phyloP scores from a whole-genome alignment of 30 jellyfish, hydroid and myxozoan species.

The Phacellophora camtschatica region DNA sequence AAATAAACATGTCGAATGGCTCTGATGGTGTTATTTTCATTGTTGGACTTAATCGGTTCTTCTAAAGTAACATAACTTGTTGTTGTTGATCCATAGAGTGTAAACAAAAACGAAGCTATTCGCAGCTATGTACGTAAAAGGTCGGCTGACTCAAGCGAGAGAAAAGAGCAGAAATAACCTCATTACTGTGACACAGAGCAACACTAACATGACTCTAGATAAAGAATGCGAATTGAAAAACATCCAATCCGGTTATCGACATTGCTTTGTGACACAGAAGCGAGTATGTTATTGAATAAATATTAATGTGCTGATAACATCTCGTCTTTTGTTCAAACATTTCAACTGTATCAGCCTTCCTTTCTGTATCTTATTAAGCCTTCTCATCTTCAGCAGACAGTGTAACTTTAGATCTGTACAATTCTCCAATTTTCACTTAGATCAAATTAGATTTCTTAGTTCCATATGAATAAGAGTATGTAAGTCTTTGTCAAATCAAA shows the following conservation, averaged over 20 bases:
- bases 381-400: conserved; percentile 61
- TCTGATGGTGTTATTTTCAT: no score
- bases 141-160: conserved; percentile 45
- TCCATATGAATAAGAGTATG: conserved; percentile 29
- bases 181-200: conserved; percentile 22
- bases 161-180: conserved; percentile 37
- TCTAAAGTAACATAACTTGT: no score
- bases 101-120: no score
- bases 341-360: conserved; percentile 65
- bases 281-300: conserved; percentile 30
- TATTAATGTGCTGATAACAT: conserved; percentile 48
- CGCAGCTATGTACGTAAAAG: conserved; percentile 3
- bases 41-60: no score
- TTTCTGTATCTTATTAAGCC: conserved; percentile 43
- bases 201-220: conserved; percentile 13
- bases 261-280: conserved; percentile 37
- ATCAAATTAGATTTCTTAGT: conserved; percentile 62
- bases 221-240: conserved; percentile 51
- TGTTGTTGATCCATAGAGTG: no score
- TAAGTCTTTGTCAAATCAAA: conserved; percentile 13
- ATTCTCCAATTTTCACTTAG: conserved; percentile 47
- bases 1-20: no score
- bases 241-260: conserved; percentile 51
- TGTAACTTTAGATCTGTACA: conserved; percentile 31
- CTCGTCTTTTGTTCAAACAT: conserved; percentile 27